Conservation (phyloP, 2,113 vertebrate genomes). For the Lycaon pictus region DNA sequence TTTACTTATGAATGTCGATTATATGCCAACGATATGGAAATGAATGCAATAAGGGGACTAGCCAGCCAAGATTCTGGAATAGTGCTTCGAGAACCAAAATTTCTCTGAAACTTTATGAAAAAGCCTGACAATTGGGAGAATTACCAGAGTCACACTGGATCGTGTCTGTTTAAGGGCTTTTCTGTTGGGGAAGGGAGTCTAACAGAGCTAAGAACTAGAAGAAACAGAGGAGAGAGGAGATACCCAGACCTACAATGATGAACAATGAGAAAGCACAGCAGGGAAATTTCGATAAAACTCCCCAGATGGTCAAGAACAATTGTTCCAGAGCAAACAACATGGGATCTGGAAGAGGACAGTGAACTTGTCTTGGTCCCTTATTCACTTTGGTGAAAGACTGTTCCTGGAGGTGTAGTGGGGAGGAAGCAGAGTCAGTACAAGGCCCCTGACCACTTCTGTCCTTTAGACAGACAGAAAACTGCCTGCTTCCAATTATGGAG, state of each 20-base stretch:
- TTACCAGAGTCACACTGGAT: neutral
- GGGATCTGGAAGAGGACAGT: neutral
- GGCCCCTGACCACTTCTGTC: neutral
- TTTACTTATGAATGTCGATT: neutral
- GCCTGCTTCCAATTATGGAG: neutral
- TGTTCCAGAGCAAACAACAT: fast-evolving
- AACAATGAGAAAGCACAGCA: neutral
- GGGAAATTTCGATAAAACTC: neutral
- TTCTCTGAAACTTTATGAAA: neutral
- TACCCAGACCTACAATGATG: fast-evolving
- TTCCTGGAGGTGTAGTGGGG: neutral
- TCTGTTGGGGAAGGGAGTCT: neutral
- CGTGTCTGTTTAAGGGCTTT: neutral
- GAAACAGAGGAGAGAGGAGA: neutral
- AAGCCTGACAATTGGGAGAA: neutral
- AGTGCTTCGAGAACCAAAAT: neutral
- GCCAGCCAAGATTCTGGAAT: neutral
- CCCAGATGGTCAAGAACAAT: neutral
- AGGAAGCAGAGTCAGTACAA: neutral
- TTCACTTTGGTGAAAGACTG: neutral
- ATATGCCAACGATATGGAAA: neutral
- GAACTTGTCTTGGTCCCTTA: neutral
- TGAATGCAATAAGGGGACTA: neutral
- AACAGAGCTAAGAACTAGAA: neutral
- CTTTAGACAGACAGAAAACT: neutral